Percentiles rank a stretch among this genome's conserved stretches.
phyloP scores from a whole-genome alignment of 2,888 invertebrate genomes.

The Hyppa rectilinea region DNA sequence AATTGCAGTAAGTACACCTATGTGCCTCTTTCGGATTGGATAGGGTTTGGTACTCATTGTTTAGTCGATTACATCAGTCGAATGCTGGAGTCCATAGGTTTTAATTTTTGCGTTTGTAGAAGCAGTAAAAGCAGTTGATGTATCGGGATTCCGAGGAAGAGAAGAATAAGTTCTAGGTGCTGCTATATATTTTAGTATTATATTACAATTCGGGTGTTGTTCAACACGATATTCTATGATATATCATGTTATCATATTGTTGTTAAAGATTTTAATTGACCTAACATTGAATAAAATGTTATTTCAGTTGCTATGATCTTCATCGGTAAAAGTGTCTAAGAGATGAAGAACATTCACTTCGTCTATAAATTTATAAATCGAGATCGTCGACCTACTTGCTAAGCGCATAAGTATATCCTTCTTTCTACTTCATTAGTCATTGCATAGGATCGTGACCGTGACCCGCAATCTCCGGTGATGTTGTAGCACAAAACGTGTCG shows the following conservation, averaged over 20 bases:
- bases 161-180: background rate
- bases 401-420: slow-evolving; percentile 21
- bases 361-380: slow-evolving; percentile 1
- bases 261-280: background rate
- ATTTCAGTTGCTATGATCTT: background rate
- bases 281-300: background rate
- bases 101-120: background rate
- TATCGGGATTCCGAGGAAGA: too few relatives aligned
- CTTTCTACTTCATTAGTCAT: slow-evolving; percentile 35
- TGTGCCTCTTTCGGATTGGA: too few relatives aligned
- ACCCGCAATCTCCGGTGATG: slow-evolving; percentile 5
- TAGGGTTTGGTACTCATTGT: too few relatives aligned
- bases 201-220: background rate
- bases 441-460: slow-evolving; percentile 16
- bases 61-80: background rate
- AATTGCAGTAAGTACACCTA: too few relatives aligned
- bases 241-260: background rate
- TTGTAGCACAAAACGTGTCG: slow-evolving; percentile 35
- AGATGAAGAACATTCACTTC: background rate
- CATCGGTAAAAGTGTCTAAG: background rate
- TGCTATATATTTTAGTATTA: background rate
- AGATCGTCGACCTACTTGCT: slow-evolving; percentile 11
- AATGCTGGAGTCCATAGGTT: slow-evolving; percentile 24
- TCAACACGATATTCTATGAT: background rate
- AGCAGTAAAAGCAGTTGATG: background rate